Conservation (phyloP, 2,888 invertebrate species). For the Melangyna quadrimaculata region DNA sequence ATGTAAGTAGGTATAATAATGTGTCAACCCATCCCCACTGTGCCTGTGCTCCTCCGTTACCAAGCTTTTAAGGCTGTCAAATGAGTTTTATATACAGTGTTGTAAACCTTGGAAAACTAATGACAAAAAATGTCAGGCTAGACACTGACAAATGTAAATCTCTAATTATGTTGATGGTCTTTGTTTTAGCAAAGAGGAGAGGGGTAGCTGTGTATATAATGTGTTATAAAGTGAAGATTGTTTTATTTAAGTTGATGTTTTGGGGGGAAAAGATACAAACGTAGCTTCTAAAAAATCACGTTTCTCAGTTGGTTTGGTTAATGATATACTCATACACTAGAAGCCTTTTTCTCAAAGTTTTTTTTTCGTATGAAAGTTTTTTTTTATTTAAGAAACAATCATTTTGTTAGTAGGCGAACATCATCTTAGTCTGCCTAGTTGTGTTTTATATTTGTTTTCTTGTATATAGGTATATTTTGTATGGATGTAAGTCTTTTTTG, state of each 20-base stretch:
- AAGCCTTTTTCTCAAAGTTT: not conserved
- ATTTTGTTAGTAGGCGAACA: slow-evolving; percentile 46
- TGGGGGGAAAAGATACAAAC: not conserved
- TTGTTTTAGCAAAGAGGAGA: slow-evolving; percentile 31
- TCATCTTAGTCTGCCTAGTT: no score
- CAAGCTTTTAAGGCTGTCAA: not conserved
- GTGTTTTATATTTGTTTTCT: not conserved
- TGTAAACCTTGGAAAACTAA: slow-evolving; percentile 38
- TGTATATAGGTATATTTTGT: no score
- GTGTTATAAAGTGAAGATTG: not conserved
- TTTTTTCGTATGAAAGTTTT: slow-evolving; percentile 36
- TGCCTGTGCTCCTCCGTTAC: not conserved
- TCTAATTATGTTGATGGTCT: slow-evolving; percentile 68
- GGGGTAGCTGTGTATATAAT: not conserved
- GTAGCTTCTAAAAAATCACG: slow-evolving; percentile 49
- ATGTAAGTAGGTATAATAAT: not conserved
- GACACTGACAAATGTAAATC: slow-evolving; percentile 69
- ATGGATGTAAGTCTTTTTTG: no score
- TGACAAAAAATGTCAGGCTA: slow-evolving; percentile 58
- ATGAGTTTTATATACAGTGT: not conserved
- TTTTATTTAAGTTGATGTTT: slow-evolving; percentile 45
- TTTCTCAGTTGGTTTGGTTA: slow-evolving; percentile 28
- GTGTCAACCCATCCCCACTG: not conserved
- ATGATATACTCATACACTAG: no score
- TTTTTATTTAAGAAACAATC: slow-evolving; percentile 3